Conservation (phyloP, 2,113 vertebrate genomes). For the Bubalus kerabau region DNA sequence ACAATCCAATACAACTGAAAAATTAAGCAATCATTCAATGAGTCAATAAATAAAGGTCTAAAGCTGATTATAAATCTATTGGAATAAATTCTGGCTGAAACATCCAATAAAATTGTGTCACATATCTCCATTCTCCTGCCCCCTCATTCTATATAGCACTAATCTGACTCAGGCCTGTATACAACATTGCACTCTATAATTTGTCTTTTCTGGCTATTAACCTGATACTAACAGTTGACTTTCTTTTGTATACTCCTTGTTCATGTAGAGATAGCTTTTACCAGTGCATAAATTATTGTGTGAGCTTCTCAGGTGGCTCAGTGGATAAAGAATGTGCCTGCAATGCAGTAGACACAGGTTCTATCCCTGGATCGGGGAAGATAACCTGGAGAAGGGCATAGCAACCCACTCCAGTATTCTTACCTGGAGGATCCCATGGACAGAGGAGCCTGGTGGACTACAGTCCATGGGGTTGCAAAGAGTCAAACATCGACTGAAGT, state of each 20-base stretch:
- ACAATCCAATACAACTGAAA: neutral
- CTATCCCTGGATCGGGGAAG: neutral
- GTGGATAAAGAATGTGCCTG: neutral
- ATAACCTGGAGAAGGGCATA: neutral
- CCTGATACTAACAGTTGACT: neutral
- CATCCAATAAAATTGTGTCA: neutral
- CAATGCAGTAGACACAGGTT: neutral
- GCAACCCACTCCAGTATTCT: neutral
- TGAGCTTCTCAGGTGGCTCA: neutral
- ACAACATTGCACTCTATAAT: neutral
- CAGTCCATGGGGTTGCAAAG: accelerated
- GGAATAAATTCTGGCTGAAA: neutral
- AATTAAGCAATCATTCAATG: neutral
- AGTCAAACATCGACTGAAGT: neutral
- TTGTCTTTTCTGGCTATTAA: neutral
- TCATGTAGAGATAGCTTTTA: neutral
- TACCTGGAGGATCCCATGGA: neutral
- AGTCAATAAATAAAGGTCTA: neutral
- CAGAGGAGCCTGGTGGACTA: neutral
- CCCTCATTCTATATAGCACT: neutral
- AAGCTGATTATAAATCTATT: neutral
- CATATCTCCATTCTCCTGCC: neutral
- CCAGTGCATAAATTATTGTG: neutral
- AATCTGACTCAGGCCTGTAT: neutral
- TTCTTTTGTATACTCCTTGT: neutral